Conservation (phyloP, 2,888 invertebrate species). For the Liopterus haemorrhoidalis region DNA sequence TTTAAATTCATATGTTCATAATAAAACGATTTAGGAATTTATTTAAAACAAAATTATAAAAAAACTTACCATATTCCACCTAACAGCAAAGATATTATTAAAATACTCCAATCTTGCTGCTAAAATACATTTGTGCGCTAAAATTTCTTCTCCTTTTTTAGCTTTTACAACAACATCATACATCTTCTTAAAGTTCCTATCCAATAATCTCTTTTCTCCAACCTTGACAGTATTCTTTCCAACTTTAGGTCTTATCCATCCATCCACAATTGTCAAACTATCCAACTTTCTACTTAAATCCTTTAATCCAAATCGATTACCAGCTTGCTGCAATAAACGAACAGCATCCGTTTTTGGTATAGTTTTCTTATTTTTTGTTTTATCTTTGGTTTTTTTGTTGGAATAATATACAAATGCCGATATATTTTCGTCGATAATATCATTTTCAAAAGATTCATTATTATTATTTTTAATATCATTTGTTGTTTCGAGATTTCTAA, state of each 20-base stretch:
- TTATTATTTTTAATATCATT: constrained; percentile 6
- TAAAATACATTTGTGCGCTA: constrained; percentile 76
- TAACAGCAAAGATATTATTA: constrained; percentile 71
- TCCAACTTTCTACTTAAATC: constrained; percentile 50
- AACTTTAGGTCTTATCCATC: constrained; percentile 23
- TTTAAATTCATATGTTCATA: too few species aligned
- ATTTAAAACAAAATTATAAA: too few species aligned
- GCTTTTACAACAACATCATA: constrained; percentile 43
- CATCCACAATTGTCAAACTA: constrained; percentile 40
- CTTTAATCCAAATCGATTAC: constrained; percentile 51
- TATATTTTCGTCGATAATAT: constrained; percentile 32
- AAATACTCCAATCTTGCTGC: constrained; percentile 80
- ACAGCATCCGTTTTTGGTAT: too few species aligned
- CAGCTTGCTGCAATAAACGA: constrained; percentile 52
- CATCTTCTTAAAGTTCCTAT: constrained; percentile 37
- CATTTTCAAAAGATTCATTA: constrained; percentile 18
- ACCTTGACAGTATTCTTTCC: constrained; percentile 28
- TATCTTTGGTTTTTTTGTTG: constrained; percentile 33
- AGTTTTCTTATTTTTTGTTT: constrained; percentile 33
- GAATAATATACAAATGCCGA: constrained; percentile 52
- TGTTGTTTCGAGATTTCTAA: constrained; percentile 32
- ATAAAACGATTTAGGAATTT: too few species aligned
- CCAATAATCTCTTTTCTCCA: constrained; percentile 21
- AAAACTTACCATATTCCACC: constrained; percentile 66
- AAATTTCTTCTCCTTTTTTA: constrained; percentile 44